phyloP scores from a whole-genome alignment of 2,797 vertebrate genomes.

The Protosalanx chinensis region DNA sequence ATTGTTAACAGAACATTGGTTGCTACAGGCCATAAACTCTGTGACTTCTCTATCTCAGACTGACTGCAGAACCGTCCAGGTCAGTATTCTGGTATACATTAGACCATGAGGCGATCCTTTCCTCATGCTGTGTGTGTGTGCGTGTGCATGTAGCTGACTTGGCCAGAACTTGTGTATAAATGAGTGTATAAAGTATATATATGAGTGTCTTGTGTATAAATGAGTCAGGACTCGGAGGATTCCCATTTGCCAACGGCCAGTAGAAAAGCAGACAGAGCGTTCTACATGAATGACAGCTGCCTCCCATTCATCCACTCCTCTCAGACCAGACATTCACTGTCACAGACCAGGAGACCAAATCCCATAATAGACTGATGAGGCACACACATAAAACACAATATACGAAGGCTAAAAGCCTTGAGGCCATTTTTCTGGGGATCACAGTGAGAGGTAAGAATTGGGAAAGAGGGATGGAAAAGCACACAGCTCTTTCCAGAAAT shows the following conservation, averaged over 20 bases:
- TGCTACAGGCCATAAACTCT: neutral
- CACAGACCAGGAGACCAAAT: neutral
- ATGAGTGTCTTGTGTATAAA: neutral
- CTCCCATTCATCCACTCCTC: neutral
- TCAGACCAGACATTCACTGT: neutral
- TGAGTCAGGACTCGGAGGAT: conserved; percentile 8
- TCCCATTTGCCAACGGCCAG: neutral
- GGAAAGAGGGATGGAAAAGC: too few species aligned
- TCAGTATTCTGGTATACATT: neutral
- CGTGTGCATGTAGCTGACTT: neutral
- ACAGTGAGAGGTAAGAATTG: neutral
- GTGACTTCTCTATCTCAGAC: neutral
- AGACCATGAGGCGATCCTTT: neutral
- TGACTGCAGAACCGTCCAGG: neutral
- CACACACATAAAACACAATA: neutral
- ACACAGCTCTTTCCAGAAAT: too few species aligned
- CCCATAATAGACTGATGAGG: too few species aligned
- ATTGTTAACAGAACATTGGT: neutral
- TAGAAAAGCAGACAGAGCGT: neutral
- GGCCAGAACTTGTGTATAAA: neutral
- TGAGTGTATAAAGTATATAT: neutral
- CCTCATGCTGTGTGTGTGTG: neutral
- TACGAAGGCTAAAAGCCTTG: neutral
- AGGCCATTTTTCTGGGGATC: neutral
- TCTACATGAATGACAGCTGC: conserved; percentile 3